phyloP scores from a whole-genome alignment of 2,888 invertebrate species.

The Phania funesta region DNA sequence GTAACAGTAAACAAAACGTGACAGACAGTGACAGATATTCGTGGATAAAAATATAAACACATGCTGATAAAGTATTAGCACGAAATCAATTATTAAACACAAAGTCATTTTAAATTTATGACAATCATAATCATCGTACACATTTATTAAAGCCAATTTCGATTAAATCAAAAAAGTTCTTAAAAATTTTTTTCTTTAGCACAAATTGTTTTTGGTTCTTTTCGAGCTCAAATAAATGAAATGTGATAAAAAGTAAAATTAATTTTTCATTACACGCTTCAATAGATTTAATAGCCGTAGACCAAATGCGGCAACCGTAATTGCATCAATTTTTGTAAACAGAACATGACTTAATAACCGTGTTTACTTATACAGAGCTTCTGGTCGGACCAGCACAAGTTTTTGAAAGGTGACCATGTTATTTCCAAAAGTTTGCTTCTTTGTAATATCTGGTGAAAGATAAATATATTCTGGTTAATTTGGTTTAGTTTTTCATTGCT shows the following conservation, averaged over 20 bases:
- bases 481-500: too few relatives aligned
- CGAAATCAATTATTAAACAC: too few relatives aligned
- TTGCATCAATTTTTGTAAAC: conserved; percentile 63
- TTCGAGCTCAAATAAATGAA: conserved; percentile 38
- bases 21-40: too few relatives aligned
- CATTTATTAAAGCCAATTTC: too few relatives aligned
- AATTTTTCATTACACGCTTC: conserved; percentile 66
- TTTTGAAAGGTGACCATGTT: conserved; percentile 19
- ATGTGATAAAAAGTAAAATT: conserved; percentile 57
- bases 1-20: too few relatives aligned
- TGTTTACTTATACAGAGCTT: conserved; percentile 29
- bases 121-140: too few relatives aligned
- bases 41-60: too few relatives aligned
- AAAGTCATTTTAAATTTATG: too few relatives aligned
- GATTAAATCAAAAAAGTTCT: not conserved
- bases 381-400: not conserved
- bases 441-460: too few relatives aligned
- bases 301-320: conserved; percentile 59
- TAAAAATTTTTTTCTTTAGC: not conserved
- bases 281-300: conserved; percentile 63
- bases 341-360: conserved; percentile 60
- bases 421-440: too few relatives aligned
- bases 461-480: too few relatives aligned
- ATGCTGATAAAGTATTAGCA: too few relatives aligned
- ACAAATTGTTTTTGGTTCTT: conserved; percentile 7